Percentiles rank a stretch among this genome's conserved stretches.
Evolutionary conservation across 2,888 invertebrate species (phyloP).

Genomic region (Craniophora ligustri): DNA sequence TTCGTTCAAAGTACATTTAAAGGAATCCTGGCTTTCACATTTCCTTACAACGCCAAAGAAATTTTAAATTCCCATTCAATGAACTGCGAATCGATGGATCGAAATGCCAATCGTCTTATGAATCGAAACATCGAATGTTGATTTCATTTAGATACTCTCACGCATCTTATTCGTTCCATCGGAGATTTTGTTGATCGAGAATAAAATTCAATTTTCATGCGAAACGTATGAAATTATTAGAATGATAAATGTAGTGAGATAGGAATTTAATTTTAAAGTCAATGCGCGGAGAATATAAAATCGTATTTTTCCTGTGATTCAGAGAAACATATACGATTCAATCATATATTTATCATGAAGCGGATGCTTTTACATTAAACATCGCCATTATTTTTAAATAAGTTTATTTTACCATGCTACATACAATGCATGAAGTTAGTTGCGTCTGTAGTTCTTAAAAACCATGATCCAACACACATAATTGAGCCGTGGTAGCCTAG

Average conservation of each 20-base stretch:
- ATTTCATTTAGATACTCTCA: conserved; percentile 56
- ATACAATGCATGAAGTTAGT: no score
- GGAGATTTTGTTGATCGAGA: conserved; percentile 43
- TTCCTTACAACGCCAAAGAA: conserved; percentile 34
- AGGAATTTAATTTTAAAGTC: neutral
- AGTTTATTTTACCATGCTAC: no score
- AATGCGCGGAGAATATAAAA: neutral
- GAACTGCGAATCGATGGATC: conserved; percentile 53
- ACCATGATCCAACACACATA: no score
- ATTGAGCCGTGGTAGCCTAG: no score
- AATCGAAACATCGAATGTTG: conserved; percentile 54
- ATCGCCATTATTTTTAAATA: no score
- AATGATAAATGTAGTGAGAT: neutral
- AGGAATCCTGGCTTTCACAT: conserved; percentile 10
- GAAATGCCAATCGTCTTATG: conserved; percentile 55
- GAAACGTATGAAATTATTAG: conserved; percentile 24
- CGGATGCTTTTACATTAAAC: neutral
- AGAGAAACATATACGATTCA: no score
- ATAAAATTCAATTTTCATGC: conserved; percentile 28
- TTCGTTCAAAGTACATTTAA: conserved; percentile 8
- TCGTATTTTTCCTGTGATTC: neutral
- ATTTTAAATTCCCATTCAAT: conserved; percentile 60
- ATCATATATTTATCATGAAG: no score
- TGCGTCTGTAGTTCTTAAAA: no score
- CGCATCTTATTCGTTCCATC: conserved; percentile 48